phyloP scores from a whole-genome alignment of 1,140 invertebrate species.

The Calycopis cecrops region DNA sequence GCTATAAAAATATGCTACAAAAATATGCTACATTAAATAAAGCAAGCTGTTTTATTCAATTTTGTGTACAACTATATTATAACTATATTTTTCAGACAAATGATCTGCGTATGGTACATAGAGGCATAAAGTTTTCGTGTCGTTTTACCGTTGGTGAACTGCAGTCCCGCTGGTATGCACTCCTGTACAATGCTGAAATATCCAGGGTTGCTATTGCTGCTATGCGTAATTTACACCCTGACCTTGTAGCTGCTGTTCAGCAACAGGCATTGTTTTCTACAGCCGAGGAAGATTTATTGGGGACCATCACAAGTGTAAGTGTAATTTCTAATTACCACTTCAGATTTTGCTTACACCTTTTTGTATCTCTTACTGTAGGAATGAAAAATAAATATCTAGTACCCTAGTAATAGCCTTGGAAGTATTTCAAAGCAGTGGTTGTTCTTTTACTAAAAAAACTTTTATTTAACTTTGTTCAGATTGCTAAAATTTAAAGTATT shows the following conservation, averaged over 20 bases:
- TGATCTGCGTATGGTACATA: conserved; percentile 90
- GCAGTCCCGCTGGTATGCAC: conserved; percentile 95
- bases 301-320: conserved; percentile 88
- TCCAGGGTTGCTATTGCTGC: conserved; percentile 92
- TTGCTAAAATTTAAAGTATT: too few relatives aligned
- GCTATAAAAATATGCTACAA: too few relatives aligned
- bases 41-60: neutral
- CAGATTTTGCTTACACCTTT: too few relatives aligned
- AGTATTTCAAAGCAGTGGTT: too few relatives aligned
- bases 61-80: neutral
- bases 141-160: conserved; percentile 95
- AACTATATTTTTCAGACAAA: conserved; percentile 81
- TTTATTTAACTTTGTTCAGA: too few relatives aligned
- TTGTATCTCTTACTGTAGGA: too few relatives aligned
- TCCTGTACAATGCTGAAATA: conserved; percentile 93
- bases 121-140: conserved; percentile 96
- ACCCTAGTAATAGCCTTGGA: too few relatives aligned
- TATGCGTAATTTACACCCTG: conserved; percentile 95
- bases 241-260: conserved; percentile 90
- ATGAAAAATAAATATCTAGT: too few relatives aligned
- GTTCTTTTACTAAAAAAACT: too few relatives aligned
- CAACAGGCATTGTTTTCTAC: conserved; percentile 92
- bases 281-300: conserved; percentile 91
- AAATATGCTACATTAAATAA: neutral
- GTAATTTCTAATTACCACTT: neutral